Conservation (phyloP, 2,797 vertebrate genomes). For the Dicrostonyx torquatus region DNA sequence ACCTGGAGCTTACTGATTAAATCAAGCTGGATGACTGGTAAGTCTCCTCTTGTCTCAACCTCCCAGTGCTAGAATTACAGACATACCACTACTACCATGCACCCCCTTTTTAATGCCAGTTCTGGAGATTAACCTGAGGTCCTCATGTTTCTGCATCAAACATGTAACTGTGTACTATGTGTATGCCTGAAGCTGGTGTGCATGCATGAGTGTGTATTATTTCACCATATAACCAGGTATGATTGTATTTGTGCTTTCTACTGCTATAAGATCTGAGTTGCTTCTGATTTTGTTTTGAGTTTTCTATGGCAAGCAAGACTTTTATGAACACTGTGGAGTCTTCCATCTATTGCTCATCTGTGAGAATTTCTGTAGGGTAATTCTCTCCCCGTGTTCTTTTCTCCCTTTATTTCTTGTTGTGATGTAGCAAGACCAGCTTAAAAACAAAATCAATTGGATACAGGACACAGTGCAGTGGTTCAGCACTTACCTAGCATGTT, state of each 20-base stretch:
- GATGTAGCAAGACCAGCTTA: not conserved
- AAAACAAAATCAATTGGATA: not conserved
- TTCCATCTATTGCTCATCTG: not conserved
- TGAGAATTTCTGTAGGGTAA: not conserved
- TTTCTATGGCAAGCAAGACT: not conserved
- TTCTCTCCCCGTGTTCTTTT: not conserved
- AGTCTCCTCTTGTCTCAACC: not conserved
- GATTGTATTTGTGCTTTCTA: not conserved
- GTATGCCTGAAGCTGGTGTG: not conserved
- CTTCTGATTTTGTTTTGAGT: not conserved
- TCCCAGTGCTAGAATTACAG: not conserved
- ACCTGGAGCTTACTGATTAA: not conserved
- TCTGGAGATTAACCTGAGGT: not conserved
- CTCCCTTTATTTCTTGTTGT: not conserved
- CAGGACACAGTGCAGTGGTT: not conserved
- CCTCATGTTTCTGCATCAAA: not conserved
- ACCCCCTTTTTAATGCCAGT: not conserved
- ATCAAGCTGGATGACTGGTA: not conserved
- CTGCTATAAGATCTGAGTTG: not conserved
- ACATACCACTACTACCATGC: not conserved
- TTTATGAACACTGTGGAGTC: not conserved
- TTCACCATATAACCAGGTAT: not conserved
- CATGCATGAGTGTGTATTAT: not conserved
- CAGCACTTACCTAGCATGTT: not conserved
- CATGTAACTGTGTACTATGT: not conserved